Percentiles rank a stretch among this genome's conserved stretches.
Evolutionary conservation across 1,140 invertebrate species (phyloP).

Genomic region (Micrasema longulum): DNA sequence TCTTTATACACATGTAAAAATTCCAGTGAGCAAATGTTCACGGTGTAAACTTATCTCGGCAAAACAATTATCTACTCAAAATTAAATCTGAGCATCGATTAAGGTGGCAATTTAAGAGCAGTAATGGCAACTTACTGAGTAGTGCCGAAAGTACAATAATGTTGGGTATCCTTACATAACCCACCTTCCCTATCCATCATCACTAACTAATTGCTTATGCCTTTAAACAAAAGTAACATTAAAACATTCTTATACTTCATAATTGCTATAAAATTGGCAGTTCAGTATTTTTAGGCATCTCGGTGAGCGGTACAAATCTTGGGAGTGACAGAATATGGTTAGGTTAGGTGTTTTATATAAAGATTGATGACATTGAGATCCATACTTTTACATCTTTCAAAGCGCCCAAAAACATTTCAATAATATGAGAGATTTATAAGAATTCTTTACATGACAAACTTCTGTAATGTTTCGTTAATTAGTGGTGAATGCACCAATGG

Average conservation of each 20-base stretch:
- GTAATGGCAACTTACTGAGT: background rate
- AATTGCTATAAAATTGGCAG: conserved; percentile 36
- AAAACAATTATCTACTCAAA: conserved; percentile 42
- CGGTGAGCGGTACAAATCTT: conserved; percentile 15
- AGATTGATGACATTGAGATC: too few relatives aligned
- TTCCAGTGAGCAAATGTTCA: conserved; percentile 41
- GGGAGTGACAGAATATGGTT: conserved; percentile 20
- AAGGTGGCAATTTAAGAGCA: conserved; percentile 34
- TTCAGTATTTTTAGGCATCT: conserved; percentile 23
- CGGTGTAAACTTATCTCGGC: conserved; percentile 21
- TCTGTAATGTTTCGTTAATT: too few relatives aligned
- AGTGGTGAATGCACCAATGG: too few relatives aligned
- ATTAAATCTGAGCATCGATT: conserved; percentile 39
- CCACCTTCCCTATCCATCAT: conserved; percentile 9
- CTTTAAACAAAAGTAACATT: conserved; percentile 19
- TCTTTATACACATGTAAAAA: conserved; percentile 43
- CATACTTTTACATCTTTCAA: too few relatives aligned
- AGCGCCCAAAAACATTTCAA: too few relatives aligned
- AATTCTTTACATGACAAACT: too few relatives aligned
- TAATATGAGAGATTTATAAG: too few relatives aligned
- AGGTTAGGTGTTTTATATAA: background rate
- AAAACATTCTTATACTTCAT: conserved; percentile 17
- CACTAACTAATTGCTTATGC: conserved; percentile 22
- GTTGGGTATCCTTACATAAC: background rate
- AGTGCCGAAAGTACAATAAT: background rate